A percentile compares a stretch with the other conserved stretches of the same genome.
Evolutionary conservation across 2,888 invertebrate species (phyloP).

Genomic region (Cacoxenus indagator): DNA sequence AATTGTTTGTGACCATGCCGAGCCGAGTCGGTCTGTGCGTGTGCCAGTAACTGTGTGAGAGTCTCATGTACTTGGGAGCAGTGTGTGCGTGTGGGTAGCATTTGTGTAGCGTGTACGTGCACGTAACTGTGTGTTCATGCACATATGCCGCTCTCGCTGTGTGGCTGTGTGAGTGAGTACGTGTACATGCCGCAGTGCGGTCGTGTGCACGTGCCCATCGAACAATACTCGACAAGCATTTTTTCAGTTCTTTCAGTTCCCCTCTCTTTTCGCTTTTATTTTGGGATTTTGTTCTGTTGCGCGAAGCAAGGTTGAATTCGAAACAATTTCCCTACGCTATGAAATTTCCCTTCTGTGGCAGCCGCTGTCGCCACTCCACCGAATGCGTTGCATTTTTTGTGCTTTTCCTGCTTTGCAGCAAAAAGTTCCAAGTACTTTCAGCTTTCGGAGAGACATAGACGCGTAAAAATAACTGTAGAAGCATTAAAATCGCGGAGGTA

Average conservation of each 20-base stretch:
- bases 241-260: not conserved
- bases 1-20: slow-evolving; percentile 48
- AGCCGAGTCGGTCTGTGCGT: slow-evolving; percentile 22
- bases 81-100: too few relatives aligned
- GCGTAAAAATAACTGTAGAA: too few relatives aligned
- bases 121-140: slow-evolving; percentile 46
- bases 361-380: not conserved
- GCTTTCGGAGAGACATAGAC: not conserved
- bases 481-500: not conserved
- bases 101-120: too few relatives aligned
- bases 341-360: slow-evolving; percentile 12
- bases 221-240: not conserved
- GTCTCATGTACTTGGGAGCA: not conserved
- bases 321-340: slow-evolving; percentile 7
- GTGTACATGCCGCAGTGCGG: slow-evolving; percentile 30
- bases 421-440: slow-evolving; percentile 17
- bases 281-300: slow-evolving; percentile 14
- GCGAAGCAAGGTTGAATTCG: not conserved
- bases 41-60: not conserved
- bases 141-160: not conserved
- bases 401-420: slow-evolving; percentile 10
- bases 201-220: not conserved
- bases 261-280: not conserved
- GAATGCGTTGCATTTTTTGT: not conserved
- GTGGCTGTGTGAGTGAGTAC: slow-evolving; percentile 23